Base-by-base conservation (phyloP, 2,888 invertebrate genomes). In the Taenaris catops region DNA sequence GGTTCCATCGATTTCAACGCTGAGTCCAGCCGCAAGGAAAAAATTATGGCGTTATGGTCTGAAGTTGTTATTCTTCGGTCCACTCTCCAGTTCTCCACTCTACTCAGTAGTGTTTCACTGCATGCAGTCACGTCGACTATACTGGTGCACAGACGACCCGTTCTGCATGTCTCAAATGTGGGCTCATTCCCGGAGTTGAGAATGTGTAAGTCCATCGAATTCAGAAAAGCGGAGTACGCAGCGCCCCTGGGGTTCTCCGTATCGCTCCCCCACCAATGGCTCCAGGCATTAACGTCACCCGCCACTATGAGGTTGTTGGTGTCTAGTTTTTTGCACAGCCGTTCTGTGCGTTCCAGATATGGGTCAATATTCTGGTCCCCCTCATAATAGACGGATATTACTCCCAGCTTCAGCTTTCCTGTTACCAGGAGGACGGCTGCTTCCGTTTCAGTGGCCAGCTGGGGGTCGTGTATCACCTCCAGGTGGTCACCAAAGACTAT, bases 41-140 rank as follows among this genome's bases (percentile, higher is more conserved):
- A 50, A 5, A 44, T 44, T 0, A 52, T 49, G n/a, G 49, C 45
- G 28, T 50, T 52, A 20, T 49, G 51, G 41, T 51, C 51, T 1
- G 49, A 46, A 9, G 45, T 43, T 17, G 9, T 29, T 1, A 49
- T 19, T 3, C 8, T 23, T 16, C 46, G 16, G 8, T 44, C 31
- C 2, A 49, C 48, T 17, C 14, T 36, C 51, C 51, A 53, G 8
- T 41, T 16, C 3, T 44, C 29, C 0, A 51, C 27, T 25, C 19
- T 47, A 1, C 35, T 38, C 8, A 51, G 31, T 0, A 51, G 25
- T 0, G 35, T 3, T 7, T 4, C 4, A 4, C 25, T 25, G 3
- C 25, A 25, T 4, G 25, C 12, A 1, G 25, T 25, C 2, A 25
- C 25, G 7, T 25, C 25, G 1, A 25, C 25, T 1, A 25, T 25